These are phyloP conservation scores for Hemicrepidius hirtus DNA, from an alignment of 2,888 invertebrate species.

Conservation along the genomic window DNA sequence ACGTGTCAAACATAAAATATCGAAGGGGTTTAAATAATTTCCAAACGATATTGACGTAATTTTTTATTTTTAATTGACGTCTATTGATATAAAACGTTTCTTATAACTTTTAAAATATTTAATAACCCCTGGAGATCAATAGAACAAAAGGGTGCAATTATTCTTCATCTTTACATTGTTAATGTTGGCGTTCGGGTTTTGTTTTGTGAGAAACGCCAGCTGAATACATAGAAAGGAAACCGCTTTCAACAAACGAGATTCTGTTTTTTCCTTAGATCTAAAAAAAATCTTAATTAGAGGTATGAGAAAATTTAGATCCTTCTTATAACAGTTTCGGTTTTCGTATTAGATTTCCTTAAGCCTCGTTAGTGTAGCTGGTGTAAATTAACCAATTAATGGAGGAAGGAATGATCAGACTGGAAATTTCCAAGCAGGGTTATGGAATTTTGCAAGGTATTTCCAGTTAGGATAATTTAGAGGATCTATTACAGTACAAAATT, in stretches of 20 bases:
- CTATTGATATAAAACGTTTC: too few species aligned
- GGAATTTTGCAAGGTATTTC: neutral
- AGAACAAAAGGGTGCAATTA: slow-evolving; percentile 3
- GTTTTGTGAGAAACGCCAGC: slow-evolving; percentile 6
- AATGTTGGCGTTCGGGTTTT: neutral
- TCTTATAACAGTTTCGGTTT: neutral
- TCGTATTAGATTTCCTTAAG: neutral
- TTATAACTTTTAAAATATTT: too few species aligned
- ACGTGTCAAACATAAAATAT: too few species aligned
- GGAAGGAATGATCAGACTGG: neutral
- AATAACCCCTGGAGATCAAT: neutral
- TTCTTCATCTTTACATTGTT: slow-evolving; percentile 2
- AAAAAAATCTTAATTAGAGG: too few species aligned
- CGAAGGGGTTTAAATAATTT: too few species aligned
- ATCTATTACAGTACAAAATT: too few species aligned
- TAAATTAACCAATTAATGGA: neutral
- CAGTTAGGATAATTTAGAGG: neutral
- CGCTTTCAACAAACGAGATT: neutral
- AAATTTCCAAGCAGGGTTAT: neutral
- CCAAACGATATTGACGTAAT: too few species aligned
- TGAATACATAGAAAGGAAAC: slow-evolving; percentile 3
- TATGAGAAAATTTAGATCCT: too few species aligned
- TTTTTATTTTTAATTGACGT: too few species aligned
- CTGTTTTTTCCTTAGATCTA: too few species aligned
- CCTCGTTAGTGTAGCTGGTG: neutral